These are phyloP conservation scores for Drosophila quadrilineata DNA, from an alignment of 1,140 invertebrate species.

Conservation along the genomic window DNA sequence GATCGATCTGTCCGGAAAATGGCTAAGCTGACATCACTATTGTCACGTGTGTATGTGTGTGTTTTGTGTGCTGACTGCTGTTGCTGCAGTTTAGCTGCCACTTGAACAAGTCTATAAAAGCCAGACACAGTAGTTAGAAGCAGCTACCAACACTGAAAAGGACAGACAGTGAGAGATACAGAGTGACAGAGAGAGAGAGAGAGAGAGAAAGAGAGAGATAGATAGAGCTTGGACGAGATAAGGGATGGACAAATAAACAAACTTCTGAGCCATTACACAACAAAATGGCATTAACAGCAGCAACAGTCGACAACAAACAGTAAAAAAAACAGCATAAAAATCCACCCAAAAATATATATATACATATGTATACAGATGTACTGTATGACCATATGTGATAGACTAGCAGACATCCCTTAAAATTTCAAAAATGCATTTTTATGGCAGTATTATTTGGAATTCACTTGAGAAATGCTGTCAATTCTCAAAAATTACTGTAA, in stretches of 20 bases:
- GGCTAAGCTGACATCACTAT: too few relatives aligned
- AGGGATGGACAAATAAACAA: constrained; percentile 45
- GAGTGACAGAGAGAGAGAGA: not conserved
- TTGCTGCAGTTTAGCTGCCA: constrained; percentile 23
- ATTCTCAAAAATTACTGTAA: too few relatives aligned
- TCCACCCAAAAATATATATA: constrained; percentile 29
- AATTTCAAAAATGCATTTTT: constrained; percentile 13
- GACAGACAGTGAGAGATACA: not conserved
- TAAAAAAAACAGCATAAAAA: constrained; percentile 22
- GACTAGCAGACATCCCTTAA: too few relatives aligned
- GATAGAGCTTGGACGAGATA: not conserved
- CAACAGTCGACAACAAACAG: constrained; percentile 18
- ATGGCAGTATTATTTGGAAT: too few relatives aligned
- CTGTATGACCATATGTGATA: too few relatives aligned
- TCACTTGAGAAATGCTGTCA: too few relatives aligned
- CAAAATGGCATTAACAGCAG: constrained; percentile 60
- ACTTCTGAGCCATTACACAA: constrained; percentile 69
- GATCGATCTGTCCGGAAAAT: too few relatives aligned
- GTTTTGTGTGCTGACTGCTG: constrained; percentile 7
- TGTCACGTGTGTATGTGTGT: not conserved
- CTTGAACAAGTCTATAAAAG: constrained; percentile 47
- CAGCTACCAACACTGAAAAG: too few relatives aligned
- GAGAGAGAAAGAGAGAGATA: not conserved
- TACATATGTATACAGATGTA: constrained; percentile 1
- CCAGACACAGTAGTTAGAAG: too few relatives aligned